phyloP scores from a whole-genome alignment of 1,140 invertebrate genomes.

The Phocides pigmalion region DNA sequence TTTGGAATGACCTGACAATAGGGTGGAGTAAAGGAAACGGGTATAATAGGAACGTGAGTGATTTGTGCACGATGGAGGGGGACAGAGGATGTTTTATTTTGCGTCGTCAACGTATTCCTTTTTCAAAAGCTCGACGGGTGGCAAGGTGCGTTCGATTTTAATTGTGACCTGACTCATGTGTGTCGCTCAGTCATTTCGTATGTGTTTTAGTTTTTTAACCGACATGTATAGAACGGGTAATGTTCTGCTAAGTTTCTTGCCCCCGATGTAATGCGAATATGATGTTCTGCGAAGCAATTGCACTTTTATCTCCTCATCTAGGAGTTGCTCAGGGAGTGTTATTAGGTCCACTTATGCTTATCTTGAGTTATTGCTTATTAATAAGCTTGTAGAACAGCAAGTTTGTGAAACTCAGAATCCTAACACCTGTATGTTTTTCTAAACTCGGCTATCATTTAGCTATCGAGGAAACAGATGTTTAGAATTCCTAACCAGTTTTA shows the following conservation, averaged over 20 bases:
- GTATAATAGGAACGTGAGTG: constrained; percentile 35
- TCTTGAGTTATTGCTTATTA: constrained; percentile 30
- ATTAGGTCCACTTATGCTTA: constrained; percentile 29
- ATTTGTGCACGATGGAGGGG: constrained; percentile 43
- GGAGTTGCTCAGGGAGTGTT: constrained; percentile 14
- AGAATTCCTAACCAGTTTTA: not conserved
- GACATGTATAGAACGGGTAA: constrained; percentile 32
- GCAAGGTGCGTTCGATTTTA: constrained; percentile 77
- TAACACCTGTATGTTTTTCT: constrained; percentile 26
- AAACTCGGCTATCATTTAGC: not conserved
- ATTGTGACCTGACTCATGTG: constrained; percentile 70
- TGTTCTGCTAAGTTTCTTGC: constrained; percentile 34
- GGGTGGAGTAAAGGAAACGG: constrained; percentile 54
- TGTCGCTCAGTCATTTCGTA: constrained; percentile 37
- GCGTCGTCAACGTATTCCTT: constrained; percentile 57
- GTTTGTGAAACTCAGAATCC: not conserved
- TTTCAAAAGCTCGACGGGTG: constrained; percentile 73
- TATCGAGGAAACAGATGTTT: constrained; percentile 10
- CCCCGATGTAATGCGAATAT: constrained; percentile 32
- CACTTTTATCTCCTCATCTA: constrained; percentile 27
- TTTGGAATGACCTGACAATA: constrained; percentile 13
- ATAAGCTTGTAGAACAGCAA: constrained; percentile 4
- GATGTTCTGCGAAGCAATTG: constrained; percentile 31
- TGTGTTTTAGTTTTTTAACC: constrained; percentile 32
- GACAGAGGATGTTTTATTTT: constrained; percentile 55